Conservation (phyloP, 2,888 invertebrate species). For the Drosophila kuntzei region DNA sequence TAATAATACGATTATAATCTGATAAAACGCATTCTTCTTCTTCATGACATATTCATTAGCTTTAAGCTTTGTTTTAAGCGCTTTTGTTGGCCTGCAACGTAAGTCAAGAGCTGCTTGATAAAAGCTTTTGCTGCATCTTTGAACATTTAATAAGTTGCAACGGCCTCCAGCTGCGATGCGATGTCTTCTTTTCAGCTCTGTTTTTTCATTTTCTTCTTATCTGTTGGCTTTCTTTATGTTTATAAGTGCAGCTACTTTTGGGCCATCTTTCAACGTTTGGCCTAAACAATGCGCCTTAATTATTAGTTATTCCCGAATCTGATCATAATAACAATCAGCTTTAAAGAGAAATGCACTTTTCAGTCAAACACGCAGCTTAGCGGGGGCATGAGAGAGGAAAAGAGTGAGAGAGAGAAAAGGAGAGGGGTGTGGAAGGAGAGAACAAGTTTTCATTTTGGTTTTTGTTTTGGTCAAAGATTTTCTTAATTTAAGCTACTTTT, state of each 20-base stretch:
- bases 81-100: background rate
- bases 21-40: background rate
- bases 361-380: constrained; percentile 31
- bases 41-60: constrained; percentile 1
- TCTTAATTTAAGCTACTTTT: constrained; percentile 71
- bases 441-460: constrained; percentile 43
- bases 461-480: constrained; percentile 29
- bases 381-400: constrained; percentile 5
- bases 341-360: constrained; percentile 54
- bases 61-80: constrained; percentile 3
- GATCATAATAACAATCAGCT: constrained; percentile 66
- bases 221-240: constrained; percentile 35
- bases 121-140: background rate
- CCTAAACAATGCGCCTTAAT: constrained; percentile 71
- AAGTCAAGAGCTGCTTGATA: constrained; percentile 1
- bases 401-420: background rate
- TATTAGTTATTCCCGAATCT: constrained; percentile 69
- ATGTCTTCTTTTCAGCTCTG: constrained; percentile 10
- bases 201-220: background rate
- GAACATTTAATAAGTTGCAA: constrained; percentile 8
- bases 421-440: background rate
- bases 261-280: constrained; percentile 46
- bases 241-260: constrained; percentile 31
- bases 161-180: constrained; percentile 9
- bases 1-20: background rate